Evolutionary conservation across 2,113 vertebrate genomes (phyloP), one percentile per base, ranked within the genome.

Genomic region (Sinocyclocheilus anshuiensis): DNA sequence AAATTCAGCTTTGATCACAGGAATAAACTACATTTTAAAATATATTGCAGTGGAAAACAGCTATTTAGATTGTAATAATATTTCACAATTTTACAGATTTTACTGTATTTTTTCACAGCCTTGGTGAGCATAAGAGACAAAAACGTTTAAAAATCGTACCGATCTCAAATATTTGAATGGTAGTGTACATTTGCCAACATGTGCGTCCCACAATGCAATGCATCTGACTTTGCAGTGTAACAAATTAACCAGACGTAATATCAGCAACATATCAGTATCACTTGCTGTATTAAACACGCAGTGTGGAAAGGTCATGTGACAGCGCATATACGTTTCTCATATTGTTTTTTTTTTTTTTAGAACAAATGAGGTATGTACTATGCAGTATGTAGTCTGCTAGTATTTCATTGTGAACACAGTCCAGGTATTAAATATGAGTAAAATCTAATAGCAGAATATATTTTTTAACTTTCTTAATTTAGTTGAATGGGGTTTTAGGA

Each of bases 301-400:
- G 20, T 22, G 9, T 72, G 18, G 11, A 4, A 72, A 72, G 20
- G 33, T 22, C 69, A 42, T 6, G 18, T 42, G 69, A 22, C 36
- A 42, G 18, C 8, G 0, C 18, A 18, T 20, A 16, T 39, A 20
- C 8, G 65, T 18, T 33, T 69, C 15, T 33, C 29, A 33, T 18
- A 69, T 7, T 36, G 6, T 57, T 20, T 57, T 57, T 7, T 42
- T 42, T 42, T 42, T 16, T 53, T 33, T 33, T 2, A 20, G 4
- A 55, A 57, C 65, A 67, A 8, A 36, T 72, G n/a, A 48, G n/a
- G 22, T 75, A 75, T 75, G n/a, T n/a, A 74, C 36, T 69, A 36
- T 36, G 18, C 26, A 71, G 33, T 20, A 18, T 74, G 20, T 45
- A n/a, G 36, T 75, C 13, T 48, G 11, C 12, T 75, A 15, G 5